These are phyloP conservation scores for Siderastrea radians DNA, from an alignment of 92 coral and sea anemone species.

Conservation along the genomic window DNA sequence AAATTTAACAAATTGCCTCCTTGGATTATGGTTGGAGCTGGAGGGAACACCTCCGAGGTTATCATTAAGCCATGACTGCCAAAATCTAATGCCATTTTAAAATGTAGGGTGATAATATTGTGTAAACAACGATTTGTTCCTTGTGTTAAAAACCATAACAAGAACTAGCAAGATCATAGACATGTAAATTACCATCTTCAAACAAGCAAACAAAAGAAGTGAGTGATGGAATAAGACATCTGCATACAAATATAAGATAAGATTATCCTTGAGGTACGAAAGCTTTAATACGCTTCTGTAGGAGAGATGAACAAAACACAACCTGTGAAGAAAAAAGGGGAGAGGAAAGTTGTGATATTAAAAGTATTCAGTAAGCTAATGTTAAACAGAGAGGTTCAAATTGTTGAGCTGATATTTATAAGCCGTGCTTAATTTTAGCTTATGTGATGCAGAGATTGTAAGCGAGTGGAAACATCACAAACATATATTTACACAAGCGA, in stretches of 20 bases:
- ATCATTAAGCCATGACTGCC: conserved; percentile 8
- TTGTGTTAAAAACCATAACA: neutral
- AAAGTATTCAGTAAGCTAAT: too few relatives aligned
- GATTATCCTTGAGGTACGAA: too few relatives aligned
- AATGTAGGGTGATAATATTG: neutral
- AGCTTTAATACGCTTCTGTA: too few relatives aligned
- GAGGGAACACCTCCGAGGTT: conserved; percentile 20
- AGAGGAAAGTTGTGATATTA: too few relatives aligned
- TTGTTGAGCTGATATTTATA: too few relatives aligned
- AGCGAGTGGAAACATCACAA: neutral
- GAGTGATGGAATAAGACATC: neutral
- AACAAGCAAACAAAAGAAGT: neutral
- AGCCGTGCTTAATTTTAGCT: neutral
- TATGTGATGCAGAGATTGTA: too few relatives aligned
- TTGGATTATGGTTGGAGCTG: conserved; percentile 60
- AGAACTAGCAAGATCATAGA: neutral
- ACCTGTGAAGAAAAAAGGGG: too few relatives aligned
- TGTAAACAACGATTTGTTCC: neutral
- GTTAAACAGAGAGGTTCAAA: too few relatives aligned
- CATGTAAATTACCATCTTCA: neutral
- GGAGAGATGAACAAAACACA: too few relatives aligned
- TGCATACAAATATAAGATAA: neutral
- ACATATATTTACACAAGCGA: neutral
- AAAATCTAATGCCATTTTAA: conserved; percentile 28
- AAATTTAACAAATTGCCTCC: conserved; percentile 74